phyloP scores from a whole-genome alignment of 1,140 invertebrate species.

The Spodoptera litura region DNA sequence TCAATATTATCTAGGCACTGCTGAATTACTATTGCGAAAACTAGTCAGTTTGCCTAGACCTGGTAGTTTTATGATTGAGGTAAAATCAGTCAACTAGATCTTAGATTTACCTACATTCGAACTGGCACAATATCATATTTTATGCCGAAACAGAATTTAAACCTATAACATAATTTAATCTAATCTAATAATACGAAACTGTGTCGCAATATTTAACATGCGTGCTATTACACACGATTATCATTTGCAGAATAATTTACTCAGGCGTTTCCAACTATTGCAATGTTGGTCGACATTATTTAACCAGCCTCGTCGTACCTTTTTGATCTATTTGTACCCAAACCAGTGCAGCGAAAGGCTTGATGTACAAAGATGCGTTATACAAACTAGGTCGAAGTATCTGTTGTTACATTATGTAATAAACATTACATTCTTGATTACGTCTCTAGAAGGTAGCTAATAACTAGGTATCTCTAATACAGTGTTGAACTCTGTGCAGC shows the following conservation, averaged over 20 bases:
- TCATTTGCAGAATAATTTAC: constrained; percentile 33
- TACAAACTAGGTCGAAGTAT: constrained; percentile 45
- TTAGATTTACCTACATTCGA: no score
- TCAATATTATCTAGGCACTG: background rate
- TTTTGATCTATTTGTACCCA: constrained; percentile 26
- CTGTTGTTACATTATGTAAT: constrained; percentile 38
- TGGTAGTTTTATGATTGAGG: background rate
- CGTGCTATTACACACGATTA: constrained; percentile 19
- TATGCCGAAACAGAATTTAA: no score
- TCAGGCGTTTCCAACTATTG: background rate
- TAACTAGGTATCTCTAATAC: constrained; percentile 9
- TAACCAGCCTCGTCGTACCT: background rate
- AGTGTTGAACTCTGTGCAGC: background rate
- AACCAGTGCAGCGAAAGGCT: constrained; percentile 42
- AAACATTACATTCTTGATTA: constrained; percentile 12
- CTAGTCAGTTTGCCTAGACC: constrained; percentile 5
- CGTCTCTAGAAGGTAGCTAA: background rate
- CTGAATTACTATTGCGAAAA: background rate
- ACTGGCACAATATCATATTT: background rate
- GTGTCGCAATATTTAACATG: constrained; percentile 14
- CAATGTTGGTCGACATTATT: constrained; percentile 27
- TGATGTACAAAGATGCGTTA: constrained; percentile 41
- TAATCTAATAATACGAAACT: constrained; percentile 7
- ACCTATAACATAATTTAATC: constrained; percentile 8
- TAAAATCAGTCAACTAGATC: no score